phyloP scores from a whole-genome alignment of 2,888 invertebrate genomes.

The Oligia strigilis region DNA sequence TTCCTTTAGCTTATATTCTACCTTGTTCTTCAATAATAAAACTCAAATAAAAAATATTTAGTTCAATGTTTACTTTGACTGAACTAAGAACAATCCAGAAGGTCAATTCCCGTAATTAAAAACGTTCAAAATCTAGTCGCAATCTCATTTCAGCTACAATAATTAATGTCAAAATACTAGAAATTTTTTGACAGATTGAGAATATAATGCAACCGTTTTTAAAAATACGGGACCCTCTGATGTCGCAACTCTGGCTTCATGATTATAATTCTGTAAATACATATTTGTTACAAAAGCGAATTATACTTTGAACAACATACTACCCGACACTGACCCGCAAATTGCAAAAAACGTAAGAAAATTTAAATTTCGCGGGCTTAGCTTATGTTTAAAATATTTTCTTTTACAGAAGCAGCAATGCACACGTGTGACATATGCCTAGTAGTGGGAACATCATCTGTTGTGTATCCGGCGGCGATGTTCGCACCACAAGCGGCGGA shows the following conservation, averaged over 20 bases:
- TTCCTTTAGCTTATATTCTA: background rate
- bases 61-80: background rate
- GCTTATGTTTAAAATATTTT: background rate
- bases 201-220: too few species aligned
- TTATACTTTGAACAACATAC: background rate
- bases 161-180: too few species aligned
- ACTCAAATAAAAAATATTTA: background rate
- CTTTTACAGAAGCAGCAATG: constrained; percentile 90
- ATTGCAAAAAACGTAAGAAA: background rate
- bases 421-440: constrained; percentile 94
- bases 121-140: too few species aligned
- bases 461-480: constrained; percentile 97
- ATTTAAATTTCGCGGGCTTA: background rate
- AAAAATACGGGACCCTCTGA: too few species aligned
- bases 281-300: background rate
- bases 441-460: constrained; percentile 96
- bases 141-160: too few species aligned
- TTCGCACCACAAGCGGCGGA: constrained; percentile 95
- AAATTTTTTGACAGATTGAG: too few species aligned
- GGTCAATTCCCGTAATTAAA: too few species aligned
- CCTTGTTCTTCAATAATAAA: background rate
- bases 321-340: background rate
- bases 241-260: too few species aligned
- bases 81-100: background rate
- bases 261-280: too few species aligned